A percentile compares a stretch with the other conserved stretches of the same genome.
These are phyloP conservation scores for Cariama cristata DNA, from an alignment of 2,113 vertebrate species.

Conservation along the genomic window DNA sequence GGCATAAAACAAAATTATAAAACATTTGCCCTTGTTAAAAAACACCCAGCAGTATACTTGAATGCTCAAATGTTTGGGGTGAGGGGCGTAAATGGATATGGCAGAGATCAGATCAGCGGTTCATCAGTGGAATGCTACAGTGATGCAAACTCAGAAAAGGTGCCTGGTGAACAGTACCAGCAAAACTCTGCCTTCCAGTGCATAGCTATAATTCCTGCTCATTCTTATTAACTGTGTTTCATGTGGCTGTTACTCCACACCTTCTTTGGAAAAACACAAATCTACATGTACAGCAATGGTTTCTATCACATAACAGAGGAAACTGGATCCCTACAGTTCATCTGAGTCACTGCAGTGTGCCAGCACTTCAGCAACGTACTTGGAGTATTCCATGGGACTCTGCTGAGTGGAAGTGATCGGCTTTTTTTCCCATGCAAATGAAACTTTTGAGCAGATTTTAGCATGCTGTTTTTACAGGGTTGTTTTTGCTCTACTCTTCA, in stretches of 20 bases:
- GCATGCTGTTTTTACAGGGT: background rate
- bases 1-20: background rate
- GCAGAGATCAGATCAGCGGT: background rate
- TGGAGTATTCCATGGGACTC: background rate
- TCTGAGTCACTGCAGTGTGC: background rate
- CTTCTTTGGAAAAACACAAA: background rate
- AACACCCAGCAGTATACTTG: background rate
- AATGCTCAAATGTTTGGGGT: accelerated
- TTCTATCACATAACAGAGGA: background rate
- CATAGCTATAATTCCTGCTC: background rate
- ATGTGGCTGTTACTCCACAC: background rate
- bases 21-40: background rate
- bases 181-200: background rate
- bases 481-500: background rate
- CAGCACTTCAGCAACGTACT: background rate
- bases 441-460: background rate
- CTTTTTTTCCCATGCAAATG: background rate
- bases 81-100: background rate
- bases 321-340: background rate
- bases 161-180: background rate
- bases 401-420: no score
- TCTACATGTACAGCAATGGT: background rate
- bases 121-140: background rate
- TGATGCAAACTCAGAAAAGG: background rate
- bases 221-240: background rate